These are phyloP conservation scores for Plecturocebus donacophilus DNA, from an alignment of 2,113 vertebrate genomes.

Conservation along the genomic window DNA sequence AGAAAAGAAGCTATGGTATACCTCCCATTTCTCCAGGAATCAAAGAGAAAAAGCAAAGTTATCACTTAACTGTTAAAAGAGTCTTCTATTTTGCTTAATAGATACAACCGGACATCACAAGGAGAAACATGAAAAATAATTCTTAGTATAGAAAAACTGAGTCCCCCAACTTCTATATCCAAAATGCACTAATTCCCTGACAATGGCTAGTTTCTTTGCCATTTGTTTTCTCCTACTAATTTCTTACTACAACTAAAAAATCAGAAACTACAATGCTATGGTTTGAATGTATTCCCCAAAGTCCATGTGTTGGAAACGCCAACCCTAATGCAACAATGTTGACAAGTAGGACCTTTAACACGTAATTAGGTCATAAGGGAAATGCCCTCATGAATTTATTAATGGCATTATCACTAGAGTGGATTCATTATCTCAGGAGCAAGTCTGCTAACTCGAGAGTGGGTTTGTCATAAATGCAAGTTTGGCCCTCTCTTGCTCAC, in stretches of 20 bases:
- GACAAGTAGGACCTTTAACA: background rate
- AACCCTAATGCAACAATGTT: background rate
- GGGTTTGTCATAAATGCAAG: background rate
- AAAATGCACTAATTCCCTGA: background rate
- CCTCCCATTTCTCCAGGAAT: background rate
- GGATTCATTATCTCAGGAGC: background rate
- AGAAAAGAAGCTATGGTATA: background rate
- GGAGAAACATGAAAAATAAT: conserved; percentile 43
- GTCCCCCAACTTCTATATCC: background rate
- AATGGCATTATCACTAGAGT: background rate
- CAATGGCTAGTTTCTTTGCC: background rate
- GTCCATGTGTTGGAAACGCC: background rate
- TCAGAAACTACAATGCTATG: background rate
- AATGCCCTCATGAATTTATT: background rate
- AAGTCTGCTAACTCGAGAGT: background rate
- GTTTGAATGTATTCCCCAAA: background rate
- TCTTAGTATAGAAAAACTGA: background rate
- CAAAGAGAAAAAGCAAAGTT: conserved; percentile 13
- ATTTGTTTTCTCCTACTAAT: background rate
- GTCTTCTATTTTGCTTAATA: conserved; percentile 6
- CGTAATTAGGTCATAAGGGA: background rate
- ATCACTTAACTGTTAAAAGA: conserved; percentile 41
- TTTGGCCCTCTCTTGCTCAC: background rate
- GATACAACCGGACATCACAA: background rate
- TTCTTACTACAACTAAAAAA: conserved; percentile 16